Conservation (phyloP, 2,797 vertebrate species). For the Pseudotriccus pelzelni region DNA sequence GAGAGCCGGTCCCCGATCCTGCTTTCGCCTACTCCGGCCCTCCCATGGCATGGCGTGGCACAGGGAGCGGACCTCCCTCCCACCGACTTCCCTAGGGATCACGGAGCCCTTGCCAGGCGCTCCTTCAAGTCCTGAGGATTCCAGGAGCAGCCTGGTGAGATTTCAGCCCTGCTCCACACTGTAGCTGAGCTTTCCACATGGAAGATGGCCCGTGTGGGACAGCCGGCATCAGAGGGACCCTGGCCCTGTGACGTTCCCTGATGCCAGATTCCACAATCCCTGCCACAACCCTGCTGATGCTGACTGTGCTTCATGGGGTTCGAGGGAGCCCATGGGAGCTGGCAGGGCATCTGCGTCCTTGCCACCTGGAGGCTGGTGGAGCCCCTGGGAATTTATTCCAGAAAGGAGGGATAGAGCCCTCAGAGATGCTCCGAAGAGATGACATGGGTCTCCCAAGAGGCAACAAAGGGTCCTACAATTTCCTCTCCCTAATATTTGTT, state of each 20-base stretch:
- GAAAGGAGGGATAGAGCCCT: not conserved
- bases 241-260: not conserved
- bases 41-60: fast-evolving
- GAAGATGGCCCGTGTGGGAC: fast-evolving
- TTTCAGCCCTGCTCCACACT: fast-evolving
- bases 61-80: not conserved
- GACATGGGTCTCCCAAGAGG: not conserved
- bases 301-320: not conserved
- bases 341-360: not conserved
- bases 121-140: not conserved
- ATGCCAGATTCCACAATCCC: not conserved
- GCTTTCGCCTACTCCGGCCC: not conserved
- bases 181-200: fast-evolving
- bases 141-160: not conserved
- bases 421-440: not conserved
- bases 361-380: not conserved
- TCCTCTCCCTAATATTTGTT: not conserved
- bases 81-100: not conserved
- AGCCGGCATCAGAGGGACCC: fast-evolving
- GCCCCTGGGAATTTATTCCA: not conserved
- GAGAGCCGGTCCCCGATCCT: not conserved
- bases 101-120: not conserved
- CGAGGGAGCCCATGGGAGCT: not conserved
- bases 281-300: not conserved
- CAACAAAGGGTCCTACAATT: not conserved